Conservation (phyloP, 2,888 invertebrate species). For the Nemoura dubitans region DNA sequence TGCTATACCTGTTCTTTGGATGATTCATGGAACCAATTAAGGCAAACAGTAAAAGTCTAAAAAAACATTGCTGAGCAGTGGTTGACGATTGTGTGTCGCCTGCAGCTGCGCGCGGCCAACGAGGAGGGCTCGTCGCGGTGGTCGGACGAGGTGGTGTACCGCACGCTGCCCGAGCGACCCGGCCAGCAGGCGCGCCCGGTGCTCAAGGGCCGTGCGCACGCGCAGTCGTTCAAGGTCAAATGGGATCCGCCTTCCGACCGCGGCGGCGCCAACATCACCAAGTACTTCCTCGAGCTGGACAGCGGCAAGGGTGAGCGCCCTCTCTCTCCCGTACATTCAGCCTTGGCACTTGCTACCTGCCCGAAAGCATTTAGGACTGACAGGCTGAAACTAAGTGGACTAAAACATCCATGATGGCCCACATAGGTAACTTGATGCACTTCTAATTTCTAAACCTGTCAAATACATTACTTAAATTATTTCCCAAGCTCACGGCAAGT, state of each 20-base stretch:
- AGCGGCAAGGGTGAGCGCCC: slow-evolving; percentile 62
- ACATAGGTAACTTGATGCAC: too few species aligned
- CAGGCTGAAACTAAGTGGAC: too few species aligned
- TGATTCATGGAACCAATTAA: too few species aligned
- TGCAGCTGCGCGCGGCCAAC: slow-evolving; percentile 79
- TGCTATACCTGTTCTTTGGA: too few species aligned
- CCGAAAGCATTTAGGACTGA: too few species aligned
- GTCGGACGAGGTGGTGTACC: slow-evolving; percentile 81
- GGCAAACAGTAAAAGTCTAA: too few species aligned
- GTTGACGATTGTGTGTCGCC: slow-evolving; percentile 39
- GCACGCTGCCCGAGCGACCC: slow-evolving; percentile 82
- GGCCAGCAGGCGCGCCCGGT: slow-evolving; percentile 78
- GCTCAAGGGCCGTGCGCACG: slow-evolving; percentile 83
- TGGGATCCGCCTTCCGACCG: slow-evolving; percentile 84
- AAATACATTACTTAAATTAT: too few species aligned
- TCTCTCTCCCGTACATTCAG: background rate
- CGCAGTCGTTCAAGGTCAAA: slow-evolving; percentile 79
- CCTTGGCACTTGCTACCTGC: too few species aligned
- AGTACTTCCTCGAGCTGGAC: slow-evolving; percentile 77
- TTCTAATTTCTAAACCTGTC: too few species aligned
- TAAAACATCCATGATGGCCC: too few species aligned
- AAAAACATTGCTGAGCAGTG: too few species aligned
- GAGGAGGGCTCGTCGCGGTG: slow-evolving; percentile 84
- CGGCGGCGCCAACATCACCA: slow-evolving; percentile 76
- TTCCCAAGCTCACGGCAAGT: too few species aligned